Conservation (phyloP, 1,140 invertebrate species). For the Liolophura sinensis region DNA sequence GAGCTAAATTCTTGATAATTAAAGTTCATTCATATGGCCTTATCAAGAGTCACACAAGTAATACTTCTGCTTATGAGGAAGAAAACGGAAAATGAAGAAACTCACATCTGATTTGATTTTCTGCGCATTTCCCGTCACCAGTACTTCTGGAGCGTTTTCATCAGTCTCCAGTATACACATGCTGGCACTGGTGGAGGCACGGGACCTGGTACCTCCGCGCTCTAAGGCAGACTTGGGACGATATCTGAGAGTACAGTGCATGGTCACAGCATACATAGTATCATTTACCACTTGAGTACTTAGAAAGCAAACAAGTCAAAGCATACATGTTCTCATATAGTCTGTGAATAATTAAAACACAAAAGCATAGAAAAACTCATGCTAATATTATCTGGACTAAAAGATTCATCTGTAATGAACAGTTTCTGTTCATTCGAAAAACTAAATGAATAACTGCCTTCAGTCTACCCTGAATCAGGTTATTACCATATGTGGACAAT, state of each 20-base stretch:
- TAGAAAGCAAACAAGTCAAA: not conserved
- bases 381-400: not conserved
- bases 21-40: too few relatives aligned
- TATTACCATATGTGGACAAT: too few relatives aligned
- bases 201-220: slow-evolving; percentile 40
- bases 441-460: too few relatives aligned
- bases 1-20: too few relatives aligned
- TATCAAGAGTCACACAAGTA: too few relatives aligned
- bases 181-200: slow-evolving; percentile 36
- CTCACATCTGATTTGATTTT: too few relatives aligned
- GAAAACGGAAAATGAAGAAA: too few relatives aligned
- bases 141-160: slow-evolving; percentile 46
- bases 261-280: not conserved
- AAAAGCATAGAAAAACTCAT: not conserved
- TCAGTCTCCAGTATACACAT: slow-evolving; percentile 52
- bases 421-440: too few relatives aligned
- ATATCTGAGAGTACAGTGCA: slow-evolving; percentile 29
- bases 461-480: too few relatives aligned
- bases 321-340: not conserved
- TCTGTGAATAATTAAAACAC: not conserved
- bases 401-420: not conserved
- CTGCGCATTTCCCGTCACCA: too few relatives aligned
- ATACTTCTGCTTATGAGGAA: too few relatives aligned
- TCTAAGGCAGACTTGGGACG: slow-evolving; percentile 47
- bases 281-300: not conserved